Conservation (phyloP, 2,888 invertebrate species). For the Norana najaformis region DNA sequence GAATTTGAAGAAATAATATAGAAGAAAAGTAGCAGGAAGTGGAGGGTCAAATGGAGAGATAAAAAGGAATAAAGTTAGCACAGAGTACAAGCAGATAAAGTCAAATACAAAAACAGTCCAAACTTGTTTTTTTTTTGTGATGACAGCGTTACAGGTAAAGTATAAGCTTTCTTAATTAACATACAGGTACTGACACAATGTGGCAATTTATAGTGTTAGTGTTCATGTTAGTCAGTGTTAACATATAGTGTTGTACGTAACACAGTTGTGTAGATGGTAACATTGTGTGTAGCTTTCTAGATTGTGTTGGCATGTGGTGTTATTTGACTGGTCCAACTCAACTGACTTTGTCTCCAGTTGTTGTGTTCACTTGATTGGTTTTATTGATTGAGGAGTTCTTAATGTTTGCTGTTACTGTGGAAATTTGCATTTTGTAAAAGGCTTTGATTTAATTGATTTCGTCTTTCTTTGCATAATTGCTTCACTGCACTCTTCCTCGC, state of each 20-base stretch:
- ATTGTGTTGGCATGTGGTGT: background rate
- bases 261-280: background rate
- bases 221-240: too few species aligned
- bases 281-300: too few species aligned
- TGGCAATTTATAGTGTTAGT: background rate
- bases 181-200: background rate
- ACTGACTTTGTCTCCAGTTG: background rate
- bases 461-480: background rate
- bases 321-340: background rate
- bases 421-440: conserved; percentile 5
- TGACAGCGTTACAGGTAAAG: background rate
- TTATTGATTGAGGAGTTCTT: background rate
- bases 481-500: background rate
- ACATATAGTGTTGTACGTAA: background rate
- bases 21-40: too few species aligned
- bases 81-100: too few species aligned
- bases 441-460: background rate
- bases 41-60: too few species aligned
- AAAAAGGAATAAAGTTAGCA: too few species aligned
- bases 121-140: background rate
- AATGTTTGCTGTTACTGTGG: conserved; percentile 13
- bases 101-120: too few species aligned
- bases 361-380: background rate
- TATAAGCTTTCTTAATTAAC: background rate
- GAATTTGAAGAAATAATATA: too few species aligned